These are phyloP conservation scores for Chrosomus eos DNA, from an alignment of 2,797 vertebrate genomes.

Conservation along the genomic window DNA sequence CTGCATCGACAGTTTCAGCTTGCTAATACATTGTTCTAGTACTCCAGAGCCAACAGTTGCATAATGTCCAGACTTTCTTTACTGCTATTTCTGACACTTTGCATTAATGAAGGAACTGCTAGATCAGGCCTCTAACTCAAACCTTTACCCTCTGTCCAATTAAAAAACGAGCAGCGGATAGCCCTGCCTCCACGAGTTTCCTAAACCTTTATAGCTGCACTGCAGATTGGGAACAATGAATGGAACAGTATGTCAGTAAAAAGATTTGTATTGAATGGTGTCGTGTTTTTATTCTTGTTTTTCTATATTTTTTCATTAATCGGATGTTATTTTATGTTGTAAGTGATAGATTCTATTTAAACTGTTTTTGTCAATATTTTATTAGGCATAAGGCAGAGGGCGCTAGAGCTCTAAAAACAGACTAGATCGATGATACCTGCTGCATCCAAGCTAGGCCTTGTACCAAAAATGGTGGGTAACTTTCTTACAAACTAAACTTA, in stretches of 20 bases:
- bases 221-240: conserved; percentile 45
- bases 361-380: neutral
- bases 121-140: conserved; percentile 22
- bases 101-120: neutral
- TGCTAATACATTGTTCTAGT: neutral
- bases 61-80: conserved; percentile 16
- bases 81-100: conserved; percentile 18
- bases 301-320: neutral
- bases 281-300: neutral
- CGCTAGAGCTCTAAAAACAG: conserved; percentile 51
- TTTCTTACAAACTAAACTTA: neutral
- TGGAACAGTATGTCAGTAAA: conserved; percentile 53
- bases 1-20: neutral
- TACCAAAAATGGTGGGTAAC: neutral
- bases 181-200: conserved; percentile 2
- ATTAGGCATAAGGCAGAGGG: conserved; percentile 64
- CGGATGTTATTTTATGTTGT: too few species aligned
- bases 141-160: neutral
- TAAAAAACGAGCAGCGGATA: neutral
- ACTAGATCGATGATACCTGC: neutral
- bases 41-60: conserved; percentile 1
- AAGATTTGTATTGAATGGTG: conserved; percentile 37
- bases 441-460: neutral
- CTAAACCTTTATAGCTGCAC: conserved; percentile 24
- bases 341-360: neutral